phyloP scores from a whole-genome alignment of 1,140 invertebrate species.

The Conus betulinus region DNA sequence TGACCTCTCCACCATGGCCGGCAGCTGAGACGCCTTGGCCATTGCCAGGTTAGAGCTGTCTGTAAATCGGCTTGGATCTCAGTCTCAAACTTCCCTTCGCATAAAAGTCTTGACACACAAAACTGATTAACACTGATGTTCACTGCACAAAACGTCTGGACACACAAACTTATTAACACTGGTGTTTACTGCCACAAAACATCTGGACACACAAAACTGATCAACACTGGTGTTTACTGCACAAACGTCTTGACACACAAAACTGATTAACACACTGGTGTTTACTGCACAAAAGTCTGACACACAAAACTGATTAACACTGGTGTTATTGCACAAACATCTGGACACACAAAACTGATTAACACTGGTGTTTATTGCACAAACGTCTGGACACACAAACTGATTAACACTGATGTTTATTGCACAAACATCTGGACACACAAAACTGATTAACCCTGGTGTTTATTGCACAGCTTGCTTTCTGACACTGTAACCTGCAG shows the following conservation, averaged over 20 bases:
- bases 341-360: neutral
- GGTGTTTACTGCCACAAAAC: too few species aligned
- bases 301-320: neutral
- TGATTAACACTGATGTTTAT: too few species aligned
- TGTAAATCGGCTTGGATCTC: neutral
- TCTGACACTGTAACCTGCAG: too few species aligned
- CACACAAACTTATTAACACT: neutral
- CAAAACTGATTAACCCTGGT: neutral
- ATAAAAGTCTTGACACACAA: neutral
- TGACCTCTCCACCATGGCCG: constrained; percentile 62
- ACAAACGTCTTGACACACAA: neutral
- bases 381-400: neutral
- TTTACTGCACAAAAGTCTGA: neutral
- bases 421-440: neutral
- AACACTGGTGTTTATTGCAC: too few species aligned
- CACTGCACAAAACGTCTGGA: too few species aligned
- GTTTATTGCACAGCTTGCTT: too few species aligned
- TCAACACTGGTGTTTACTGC: too few species aligned
- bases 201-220: neutral
- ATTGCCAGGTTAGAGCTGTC: constrained; percentile 54
- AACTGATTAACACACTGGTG: neutral
- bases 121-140: neutral
- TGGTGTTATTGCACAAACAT: neutral
- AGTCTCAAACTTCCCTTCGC: neutral
- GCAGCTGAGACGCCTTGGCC: constrained; percentile 66